These are phyloP conservation scores for Connochaetes taurinus DNA, from an alignment of 2,113 vertebrate genomes.

Conservation along the genomic window DNA sequence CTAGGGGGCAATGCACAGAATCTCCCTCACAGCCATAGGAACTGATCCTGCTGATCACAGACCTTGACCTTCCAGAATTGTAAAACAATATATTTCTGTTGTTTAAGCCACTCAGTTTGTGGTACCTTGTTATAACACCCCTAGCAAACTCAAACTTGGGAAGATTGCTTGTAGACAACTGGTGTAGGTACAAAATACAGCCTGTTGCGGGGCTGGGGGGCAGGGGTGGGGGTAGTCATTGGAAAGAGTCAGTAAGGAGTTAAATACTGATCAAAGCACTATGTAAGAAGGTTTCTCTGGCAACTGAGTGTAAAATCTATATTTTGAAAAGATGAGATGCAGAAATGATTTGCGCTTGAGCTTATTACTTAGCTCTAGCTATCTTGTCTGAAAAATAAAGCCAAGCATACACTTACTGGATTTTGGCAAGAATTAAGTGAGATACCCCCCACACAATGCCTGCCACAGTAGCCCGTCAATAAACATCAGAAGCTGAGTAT, in stretches of 20 bases:
- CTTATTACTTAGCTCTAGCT: neutral
- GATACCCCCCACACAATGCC: neutral
- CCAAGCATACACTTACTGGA: neutral
- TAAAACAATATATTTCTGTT: neutral
- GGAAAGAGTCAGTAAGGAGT: neutral
- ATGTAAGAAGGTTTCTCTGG: neutral
- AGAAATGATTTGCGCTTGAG: neutral
- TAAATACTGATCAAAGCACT: neutral
- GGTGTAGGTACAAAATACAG: neutral
- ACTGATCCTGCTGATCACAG: neutral
- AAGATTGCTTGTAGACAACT: neutral
- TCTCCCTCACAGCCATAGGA: neutral
- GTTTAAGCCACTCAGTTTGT: neutral
- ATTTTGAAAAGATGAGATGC: neutral
- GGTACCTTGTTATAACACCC: neutral
- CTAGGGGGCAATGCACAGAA: neutral
- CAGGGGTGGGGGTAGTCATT: neutral
- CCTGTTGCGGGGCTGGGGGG: accelerated
- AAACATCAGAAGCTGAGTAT: neutral
- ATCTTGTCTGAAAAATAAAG: neutral
- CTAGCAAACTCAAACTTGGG: neutral
- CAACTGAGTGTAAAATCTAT: neutral
- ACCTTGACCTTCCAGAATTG: neutral
- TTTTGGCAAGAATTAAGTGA: neutral
- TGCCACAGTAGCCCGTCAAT: neutral